Evolutionary conservation across 2,888 invertebrate genomes (phyloP), one percentile per base, ranked within the genome.

Genomic region (Cephus spinipes): DNA sequence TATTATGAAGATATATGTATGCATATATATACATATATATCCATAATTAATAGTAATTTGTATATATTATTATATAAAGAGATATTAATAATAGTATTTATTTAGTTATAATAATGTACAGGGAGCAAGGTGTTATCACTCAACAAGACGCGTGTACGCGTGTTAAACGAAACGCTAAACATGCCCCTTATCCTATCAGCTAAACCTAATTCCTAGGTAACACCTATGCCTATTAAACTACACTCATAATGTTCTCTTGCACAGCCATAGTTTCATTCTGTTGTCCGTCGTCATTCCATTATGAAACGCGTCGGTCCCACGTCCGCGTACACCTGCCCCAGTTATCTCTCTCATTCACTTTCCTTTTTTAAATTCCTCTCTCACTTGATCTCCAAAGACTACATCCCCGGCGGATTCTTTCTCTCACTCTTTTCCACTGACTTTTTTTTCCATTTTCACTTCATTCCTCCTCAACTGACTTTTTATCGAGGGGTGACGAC

Each of bases 171-270:
- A 87, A 89, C 86, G 84, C 83, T 75, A 84, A 85, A 87, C 87
- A 83, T 86, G 87, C 85, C 81, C 87, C 87, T 88, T 89, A 88
- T 85, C 85, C 87, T 90, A 90, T 88, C 89, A 87, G 84, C 86
- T 90, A 90, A 90, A 83, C 85, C 89, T 90, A 90, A 86, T 89
- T 86, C 87, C 88, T 90, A 90, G 90, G 88, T 90, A 90, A 90
- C 90, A 89, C 88, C 90, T 89, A 90, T 86, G 83, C 87, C 89
- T 90, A 90, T 86, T 87, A 87, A 89, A 90, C 87, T 89, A 90
- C 90, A 89, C 87, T 89, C 90, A 87, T 90, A 90, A 90, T 90
- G 87, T 90, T 90, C 88, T 88, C 90, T 89, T 90, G 90, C 90
- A 90, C 90, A 90, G 90, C 90, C 90, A 90, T 90, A 88, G 89